Percentiles rank a stretch among this genome's conserved stretches.
Conservation (phyloP, 2,797 vertebrate genomes). For the Sphenopsis melanotis region DNA sequence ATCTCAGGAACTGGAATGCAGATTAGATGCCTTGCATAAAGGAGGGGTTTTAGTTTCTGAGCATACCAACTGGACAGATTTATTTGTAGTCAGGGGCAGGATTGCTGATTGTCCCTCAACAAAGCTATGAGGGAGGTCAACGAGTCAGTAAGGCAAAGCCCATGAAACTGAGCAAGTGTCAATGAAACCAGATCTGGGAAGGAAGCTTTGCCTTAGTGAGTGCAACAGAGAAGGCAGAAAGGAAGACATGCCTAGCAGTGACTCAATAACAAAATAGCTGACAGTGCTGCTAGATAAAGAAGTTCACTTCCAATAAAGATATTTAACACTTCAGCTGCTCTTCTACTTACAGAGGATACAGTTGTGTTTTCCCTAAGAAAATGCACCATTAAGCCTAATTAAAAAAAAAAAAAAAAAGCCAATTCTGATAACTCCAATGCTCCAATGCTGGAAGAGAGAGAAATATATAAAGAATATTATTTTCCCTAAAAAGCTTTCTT, state of each 20-base stretch:
- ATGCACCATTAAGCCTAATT: neutral
- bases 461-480: neutral
- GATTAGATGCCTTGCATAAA: neutral
- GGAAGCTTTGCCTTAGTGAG: neutral
- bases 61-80: neutral
- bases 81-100: neutral
- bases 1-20: neutral
- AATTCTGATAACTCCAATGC: neutral
- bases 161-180: neutral
- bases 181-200: neutral
- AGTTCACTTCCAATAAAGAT: neutral
- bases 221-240: neutral
- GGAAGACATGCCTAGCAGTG: neutral
- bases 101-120: neutral
- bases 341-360: neutral
- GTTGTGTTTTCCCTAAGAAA: neutral
- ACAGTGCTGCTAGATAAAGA: neutral
- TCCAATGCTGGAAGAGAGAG: fast-evolving
- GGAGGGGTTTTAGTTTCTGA: neutral
- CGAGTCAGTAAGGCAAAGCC: neutral
- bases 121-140: neutral
- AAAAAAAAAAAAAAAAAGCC: neutral
- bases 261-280: neutral
- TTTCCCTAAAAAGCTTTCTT: neutral
- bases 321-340: neutral